Conservation (phyloP, 2,797 vertebrate genomes). For the Oreochromis grahami region DNA sequence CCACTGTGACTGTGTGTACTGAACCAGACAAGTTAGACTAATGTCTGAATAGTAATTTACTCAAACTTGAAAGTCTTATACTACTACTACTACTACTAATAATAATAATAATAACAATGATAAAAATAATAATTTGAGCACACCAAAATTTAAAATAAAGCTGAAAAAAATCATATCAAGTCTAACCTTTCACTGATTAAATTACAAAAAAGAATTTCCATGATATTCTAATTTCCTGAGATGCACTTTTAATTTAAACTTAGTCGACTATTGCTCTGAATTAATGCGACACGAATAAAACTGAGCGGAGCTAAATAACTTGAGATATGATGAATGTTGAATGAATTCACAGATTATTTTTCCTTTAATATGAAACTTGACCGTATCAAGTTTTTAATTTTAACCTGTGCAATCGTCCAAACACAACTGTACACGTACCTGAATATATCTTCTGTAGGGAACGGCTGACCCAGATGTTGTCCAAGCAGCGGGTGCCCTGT, state of each 20-base stretch:
- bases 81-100: not conserved
- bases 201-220: not conserved
- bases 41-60: not conserved
- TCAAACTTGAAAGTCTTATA: not conserved
- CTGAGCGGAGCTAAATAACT: not conserved
- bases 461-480: slow-evolving; percentile 95
- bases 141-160: not conserved
- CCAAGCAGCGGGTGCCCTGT: slow-evolving; percentile 85
- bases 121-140: rapidly evolving
- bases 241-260: not conserved
- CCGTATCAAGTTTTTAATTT: not conserved
- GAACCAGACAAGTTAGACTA: not conserved
- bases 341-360: not conserved
- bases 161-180: rapidly evolving
- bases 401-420: not conserved
- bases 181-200: not conserved
- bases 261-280: rapidly evolving
- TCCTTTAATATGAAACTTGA: not conserved
- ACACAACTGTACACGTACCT: slow-evolving; percentile 62
- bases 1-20: not conserved
- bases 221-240: not conserved
- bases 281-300: not conserved
- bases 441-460: slow-evolving; percentile 88
- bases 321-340: not conserved
- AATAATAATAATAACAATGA: too few relatives aligned